Evolutionary conservation across 2,888 invertebrate genomes (phyloP).

Genomic region (Byasa hedistus): DNA sequence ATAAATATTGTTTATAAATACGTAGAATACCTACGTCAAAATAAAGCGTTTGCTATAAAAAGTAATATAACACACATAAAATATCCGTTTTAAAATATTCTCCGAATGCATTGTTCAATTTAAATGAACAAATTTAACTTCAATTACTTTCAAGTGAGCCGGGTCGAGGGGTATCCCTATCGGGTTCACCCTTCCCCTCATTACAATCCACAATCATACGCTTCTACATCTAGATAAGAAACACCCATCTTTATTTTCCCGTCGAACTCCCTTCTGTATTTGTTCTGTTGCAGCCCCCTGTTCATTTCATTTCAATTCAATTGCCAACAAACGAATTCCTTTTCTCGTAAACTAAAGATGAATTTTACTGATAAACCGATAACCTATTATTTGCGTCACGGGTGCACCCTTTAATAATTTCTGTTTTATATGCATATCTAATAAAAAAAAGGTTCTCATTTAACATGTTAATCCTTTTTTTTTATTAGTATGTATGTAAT

Average conservation of each 20-base stretch:
- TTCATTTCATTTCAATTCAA: conserved; percentile 75
- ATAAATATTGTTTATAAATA: too few species aligned
- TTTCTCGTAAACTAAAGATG: conserved; percentile 70
- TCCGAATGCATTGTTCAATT: conserved; percentile 51
- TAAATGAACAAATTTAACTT: conserved; percentile 78
- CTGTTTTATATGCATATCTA: conserved; percentile 8
- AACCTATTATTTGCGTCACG: conserved; percentile 64
- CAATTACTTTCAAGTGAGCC: conserved; percentile 77
- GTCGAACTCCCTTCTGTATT: conserved; percentile 55
- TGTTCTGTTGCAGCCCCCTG: conserved; percentile 61
- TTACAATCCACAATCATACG: conserved; percentile 73
- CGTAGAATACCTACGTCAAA: too few species aligned
- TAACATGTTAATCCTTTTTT: conserved; percentile 7
- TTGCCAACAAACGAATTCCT: conserved; percentile 71
- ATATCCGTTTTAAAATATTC: conserved; percentile 6
- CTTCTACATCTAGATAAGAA: conserved; percentile 75
- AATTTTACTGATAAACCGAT: conserved; percentile 60
- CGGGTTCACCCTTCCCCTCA: conserved; percentile 73
- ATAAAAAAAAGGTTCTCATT: conserved; percentile 3
- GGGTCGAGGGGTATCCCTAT: conserved; percentile 71
- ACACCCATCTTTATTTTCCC: conserved; percentile 70
- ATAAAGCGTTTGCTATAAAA: too few species aligned
- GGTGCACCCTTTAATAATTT: conserved; percentile 37
- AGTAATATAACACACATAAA: not conserved
- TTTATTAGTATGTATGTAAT: conserved; percentile 3